Percentiles rank a stretch among this genome's conserved stretches.
These are phyloP conservation scores for Apus apus DNA, from an alignment of 2,113 vertebrate species.

Conservation along the genomic window DNA sequence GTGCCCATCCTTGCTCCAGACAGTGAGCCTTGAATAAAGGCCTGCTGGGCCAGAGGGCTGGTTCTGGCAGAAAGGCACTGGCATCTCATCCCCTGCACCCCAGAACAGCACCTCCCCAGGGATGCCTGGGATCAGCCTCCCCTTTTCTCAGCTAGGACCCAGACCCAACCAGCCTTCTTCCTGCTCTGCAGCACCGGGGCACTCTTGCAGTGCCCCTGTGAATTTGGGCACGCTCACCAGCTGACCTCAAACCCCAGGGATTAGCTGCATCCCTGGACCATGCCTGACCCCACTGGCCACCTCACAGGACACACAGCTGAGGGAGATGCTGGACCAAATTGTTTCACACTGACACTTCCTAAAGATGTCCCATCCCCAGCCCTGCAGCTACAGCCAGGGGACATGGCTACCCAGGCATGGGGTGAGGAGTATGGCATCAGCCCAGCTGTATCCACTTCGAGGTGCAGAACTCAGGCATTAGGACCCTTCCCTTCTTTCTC, in stretches of 20 bases:
- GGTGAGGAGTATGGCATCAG: neutral
- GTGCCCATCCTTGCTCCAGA: neutral
- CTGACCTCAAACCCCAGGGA: neutral
- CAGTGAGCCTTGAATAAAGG: neutral
- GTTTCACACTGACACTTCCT: neutral
- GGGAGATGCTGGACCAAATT: neutral
- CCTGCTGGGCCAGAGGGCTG: neutral
- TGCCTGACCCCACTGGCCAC: fast-evolving
- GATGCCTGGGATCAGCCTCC: neutral
- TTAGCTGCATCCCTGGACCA: neutral
- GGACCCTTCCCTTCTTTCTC: neutral
- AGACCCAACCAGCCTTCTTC: neutral
- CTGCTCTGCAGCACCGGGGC: neutral
- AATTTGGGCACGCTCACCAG: neutral
- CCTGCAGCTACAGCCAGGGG: neutral
- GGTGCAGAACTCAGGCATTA: neutral
- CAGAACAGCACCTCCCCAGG: neutral
- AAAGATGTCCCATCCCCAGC: neutral
- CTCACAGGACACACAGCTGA: fast-evolving
- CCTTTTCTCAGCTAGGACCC: neutral
- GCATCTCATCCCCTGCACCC: fast-evolving
- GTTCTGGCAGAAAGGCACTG: neutral
- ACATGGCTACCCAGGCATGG: fast-evolving
- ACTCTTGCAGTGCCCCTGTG: neutral
- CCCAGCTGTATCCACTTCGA: neutral